Evolutionary conservation across 2,888 invertebrate genomes (phyloP).

Genomic region (Tortrix viridana): DNA sequence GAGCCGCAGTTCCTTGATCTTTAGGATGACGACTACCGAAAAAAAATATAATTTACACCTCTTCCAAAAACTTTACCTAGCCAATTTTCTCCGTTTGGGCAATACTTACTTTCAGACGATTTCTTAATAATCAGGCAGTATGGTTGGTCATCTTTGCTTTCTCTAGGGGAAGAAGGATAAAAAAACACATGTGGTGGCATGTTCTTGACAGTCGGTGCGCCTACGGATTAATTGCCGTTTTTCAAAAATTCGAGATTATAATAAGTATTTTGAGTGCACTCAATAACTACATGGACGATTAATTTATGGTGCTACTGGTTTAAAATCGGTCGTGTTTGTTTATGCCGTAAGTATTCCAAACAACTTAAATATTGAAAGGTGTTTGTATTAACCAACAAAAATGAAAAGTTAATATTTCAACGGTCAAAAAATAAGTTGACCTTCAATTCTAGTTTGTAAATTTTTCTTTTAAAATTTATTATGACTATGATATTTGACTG

Average conservation of each 20-base stretch:
- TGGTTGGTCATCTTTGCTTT: background rate
- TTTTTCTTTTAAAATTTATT: too few species aligned
- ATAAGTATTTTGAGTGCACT: slow-evolving; percentile 10
- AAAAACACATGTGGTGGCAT: slow-evolving; percentile 12
- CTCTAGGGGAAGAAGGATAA: background rate
- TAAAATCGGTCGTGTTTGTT: background rate
- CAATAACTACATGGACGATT: slow-evolving; percentile 10
- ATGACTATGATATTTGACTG: background rate
- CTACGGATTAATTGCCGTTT: slow-evolving; percentile 3
- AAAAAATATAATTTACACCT: too few species aligned
- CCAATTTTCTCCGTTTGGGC: too few species aligned
- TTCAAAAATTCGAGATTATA: slow-evolving; percentile 14
- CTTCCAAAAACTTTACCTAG: too few species aligned
- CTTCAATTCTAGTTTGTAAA: slow-evolving; percentile 4
- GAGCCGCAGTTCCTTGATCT: too few species aligned
- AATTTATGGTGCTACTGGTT: slow-evolving; percentile 2
- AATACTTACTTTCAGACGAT: too few species aligned
- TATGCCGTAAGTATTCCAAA: slow-evolving; percentile 29
- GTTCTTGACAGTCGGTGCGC: slow-evolving; percentile 16
- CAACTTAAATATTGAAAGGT: slow-evolving; percentile 5
- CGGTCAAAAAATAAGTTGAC: slow-evolving; percentile 9
- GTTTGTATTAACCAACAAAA: slow-evolving; percentile 35
- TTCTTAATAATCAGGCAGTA: background rate
- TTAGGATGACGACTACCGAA: too few species aligned
- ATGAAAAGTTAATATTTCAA: slow-evolving; percentile 21